phyloP scores from a whole-genome alignment of 2,888 invertebrate genomes.

The Nemoura dubitans region DNA sequence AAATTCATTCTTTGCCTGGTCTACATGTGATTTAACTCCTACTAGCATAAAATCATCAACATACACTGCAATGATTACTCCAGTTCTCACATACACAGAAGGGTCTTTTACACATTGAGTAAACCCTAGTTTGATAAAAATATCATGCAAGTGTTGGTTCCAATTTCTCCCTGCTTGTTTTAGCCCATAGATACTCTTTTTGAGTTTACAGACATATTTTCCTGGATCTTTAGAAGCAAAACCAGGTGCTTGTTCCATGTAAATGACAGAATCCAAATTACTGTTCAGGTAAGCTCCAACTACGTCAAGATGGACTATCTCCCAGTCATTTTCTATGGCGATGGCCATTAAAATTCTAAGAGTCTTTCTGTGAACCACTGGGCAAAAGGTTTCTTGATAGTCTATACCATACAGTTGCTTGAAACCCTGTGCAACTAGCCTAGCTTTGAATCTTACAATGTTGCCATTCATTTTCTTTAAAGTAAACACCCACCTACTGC shows the following conservation, averaged over 20 bases:
- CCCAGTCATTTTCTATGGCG: constrained; percentile 33
- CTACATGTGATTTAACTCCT: not conserved
- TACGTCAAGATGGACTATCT: constrained; percentile 35
- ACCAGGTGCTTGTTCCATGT: constrained; percentile 41
- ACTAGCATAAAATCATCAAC: constrained; percentile 39
- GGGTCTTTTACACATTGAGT: constrained; percentile 31
- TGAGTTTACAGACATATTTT: constrained; percentile 30
- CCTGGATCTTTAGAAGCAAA: constrained; percentile 21
- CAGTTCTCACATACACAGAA: constrained; percentile 27
- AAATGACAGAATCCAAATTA: constrained; percentile 27
- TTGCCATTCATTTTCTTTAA: constrained; percentile 13
- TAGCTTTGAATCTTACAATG: constrained; percentile 18
- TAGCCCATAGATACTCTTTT: constrained; percentile 34
- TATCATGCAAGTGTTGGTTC: constrained; percentile 24
- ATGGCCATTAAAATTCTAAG: constrained; percentile 39
- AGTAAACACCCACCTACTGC: constrained; percentile 1
- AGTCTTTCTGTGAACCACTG: constrained; percentile 26
- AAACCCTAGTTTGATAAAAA: constrained; percentile 35
- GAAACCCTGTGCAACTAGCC: constrained; percentile 35
- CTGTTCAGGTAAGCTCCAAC: constrained; percentile 35
- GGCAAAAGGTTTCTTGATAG: constrained; percentile 33
- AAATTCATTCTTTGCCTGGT: not conserved
- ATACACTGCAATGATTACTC: constrained; percentile 36
- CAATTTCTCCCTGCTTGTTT: constrained; percentile 34
- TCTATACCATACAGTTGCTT: constrained; percentile 40